Conservation (phyloP, 2,797 vertebrate species). For the Semaprochilodus insignis region DNA sequence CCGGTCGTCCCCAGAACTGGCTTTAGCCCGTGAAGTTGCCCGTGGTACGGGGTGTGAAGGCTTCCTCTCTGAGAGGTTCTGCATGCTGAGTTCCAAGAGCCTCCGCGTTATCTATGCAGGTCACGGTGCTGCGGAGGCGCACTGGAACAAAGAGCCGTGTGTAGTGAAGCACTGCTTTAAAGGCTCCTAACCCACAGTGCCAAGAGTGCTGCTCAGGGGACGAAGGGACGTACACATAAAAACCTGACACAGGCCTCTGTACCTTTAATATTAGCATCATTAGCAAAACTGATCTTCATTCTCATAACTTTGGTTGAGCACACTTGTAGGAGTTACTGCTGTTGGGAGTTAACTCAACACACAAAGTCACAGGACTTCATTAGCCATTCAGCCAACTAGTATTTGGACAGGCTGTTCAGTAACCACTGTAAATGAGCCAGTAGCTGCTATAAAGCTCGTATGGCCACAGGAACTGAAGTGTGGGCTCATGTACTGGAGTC, state of each 20-base stretch:
- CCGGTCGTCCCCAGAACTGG: not conserved
- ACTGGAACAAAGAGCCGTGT: conserved; percentile 71
- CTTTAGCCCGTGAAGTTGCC: not conserved
- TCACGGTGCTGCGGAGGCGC: conserved; percentile 75
- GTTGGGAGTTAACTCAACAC: not conserved
- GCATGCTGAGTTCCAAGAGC: not conserved
- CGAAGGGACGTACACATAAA: not conserved
- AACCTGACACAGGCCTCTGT: not conserved
- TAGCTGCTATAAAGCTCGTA: no score
- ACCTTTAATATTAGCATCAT: not conserved
- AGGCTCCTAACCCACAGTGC: conserved; percentile 17
- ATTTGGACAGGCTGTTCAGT: no score
- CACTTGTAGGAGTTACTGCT: not conserved
- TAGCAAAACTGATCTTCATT: not conserved
- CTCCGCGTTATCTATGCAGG: conserved; percentile 76
- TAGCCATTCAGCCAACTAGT: not conserved
- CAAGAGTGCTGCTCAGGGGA: not conserved
- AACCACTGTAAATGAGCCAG: no score
- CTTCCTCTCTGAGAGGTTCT: not conserved
- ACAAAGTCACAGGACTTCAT: not conserved
- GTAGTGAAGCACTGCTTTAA: conserved; percentile 62
- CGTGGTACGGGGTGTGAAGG: not conserved
- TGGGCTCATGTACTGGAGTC: no score
- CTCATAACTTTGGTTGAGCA: not conserved
- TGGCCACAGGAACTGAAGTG: no score